phyloP scores from a whole-genome alignment of 2,888 invertebrate species.

The Plebejus anna region DNA sequence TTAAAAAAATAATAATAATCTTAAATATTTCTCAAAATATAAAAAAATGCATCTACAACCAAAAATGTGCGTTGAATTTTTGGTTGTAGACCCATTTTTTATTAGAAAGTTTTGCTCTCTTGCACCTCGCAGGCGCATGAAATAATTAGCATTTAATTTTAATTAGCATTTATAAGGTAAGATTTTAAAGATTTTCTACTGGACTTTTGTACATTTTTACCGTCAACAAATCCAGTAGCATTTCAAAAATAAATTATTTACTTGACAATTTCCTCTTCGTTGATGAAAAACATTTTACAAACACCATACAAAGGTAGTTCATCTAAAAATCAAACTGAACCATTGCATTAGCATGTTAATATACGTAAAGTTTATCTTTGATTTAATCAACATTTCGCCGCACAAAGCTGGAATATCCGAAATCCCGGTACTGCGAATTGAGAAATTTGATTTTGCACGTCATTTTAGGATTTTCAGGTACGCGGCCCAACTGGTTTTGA shows the following conservation, averaged over 20 bases:
- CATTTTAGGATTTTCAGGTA: background rate
- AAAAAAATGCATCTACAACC: too few relatives aligned
- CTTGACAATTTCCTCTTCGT: too few relatives aligned
- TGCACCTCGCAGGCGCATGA: background rate
- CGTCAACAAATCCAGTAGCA: too few relatives aligned
- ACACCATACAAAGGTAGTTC: background rate
- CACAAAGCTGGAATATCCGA: constrained; percentile 2
- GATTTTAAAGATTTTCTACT: too few relatives aligned
- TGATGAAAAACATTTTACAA: too few relatives aligned
- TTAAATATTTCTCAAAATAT: too few relatives aligned
- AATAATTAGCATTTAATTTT: background rate
- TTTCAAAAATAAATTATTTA: too few relatives aligned
- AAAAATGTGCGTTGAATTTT: too few relatives aligned
- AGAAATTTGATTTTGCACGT: background rate
- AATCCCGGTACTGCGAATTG: background rate
- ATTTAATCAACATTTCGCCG: constrained; percentile 7
- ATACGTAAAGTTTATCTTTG: background rate
- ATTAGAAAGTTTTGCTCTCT: background rate
- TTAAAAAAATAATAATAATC: too few relatives aligned
- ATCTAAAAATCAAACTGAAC: background rate
- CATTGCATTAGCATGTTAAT: background rate
- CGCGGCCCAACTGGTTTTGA: background rate
- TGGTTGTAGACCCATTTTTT: too few relatives aligned
- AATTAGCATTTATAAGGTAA: background rate
- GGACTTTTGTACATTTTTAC: too few relatives aligned